Percentiles rank a stretch among this genome's conserved stretches.
Evolutionary conservation across 2,888 invertebrate genomes (phyloP).

Genomic region (Cheilosia urbana): DNA sequence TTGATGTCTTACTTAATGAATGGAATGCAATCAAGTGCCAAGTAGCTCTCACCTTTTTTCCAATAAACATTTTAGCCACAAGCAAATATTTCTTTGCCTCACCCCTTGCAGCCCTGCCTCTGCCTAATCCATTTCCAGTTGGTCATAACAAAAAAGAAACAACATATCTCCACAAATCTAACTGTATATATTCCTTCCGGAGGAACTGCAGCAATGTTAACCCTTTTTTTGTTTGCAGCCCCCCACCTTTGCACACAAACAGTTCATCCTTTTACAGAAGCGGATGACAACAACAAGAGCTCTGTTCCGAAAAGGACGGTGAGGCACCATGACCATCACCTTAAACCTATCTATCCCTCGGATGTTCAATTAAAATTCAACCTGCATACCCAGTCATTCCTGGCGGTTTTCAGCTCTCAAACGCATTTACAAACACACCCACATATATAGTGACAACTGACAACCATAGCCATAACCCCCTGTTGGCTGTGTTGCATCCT

Average conservation of each 20-base stretch:
- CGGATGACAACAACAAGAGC: too few species aligned
- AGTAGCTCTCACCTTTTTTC: slow-evolving; percentile 5
- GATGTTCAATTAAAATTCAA: slow-evolving; percentile 75
- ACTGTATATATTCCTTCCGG: background rate
- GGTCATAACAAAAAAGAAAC: background rate
- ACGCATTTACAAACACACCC: slow-evolving; percentile 37
- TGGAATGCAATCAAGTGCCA: slow-evolving; percentile 14
- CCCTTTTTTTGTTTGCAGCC: background rate
- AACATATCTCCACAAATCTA: slow-evolving; percentile 5
- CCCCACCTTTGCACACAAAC: slow-evolving; percentile 18
- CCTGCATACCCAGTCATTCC: slow-evolving; percentile 67
- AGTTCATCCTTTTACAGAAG: slow-evolving; percentile 1
- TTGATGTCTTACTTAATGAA: slow-evolving; percentile 16
- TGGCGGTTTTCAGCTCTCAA: slow-evolving; percentile 42
- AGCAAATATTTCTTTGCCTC: background rate
- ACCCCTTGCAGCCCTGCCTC: too few species aligned
- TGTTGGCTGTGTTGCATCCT: slow-evolving; percentile 3
- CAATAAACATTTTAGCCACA: slow-evolving; percentile 9
- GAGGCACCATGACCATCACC: background rate
- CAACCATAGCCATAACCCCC: slow-evolving; percentile 17
- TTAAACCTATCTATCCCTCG: slow-evolving; percentile 39
- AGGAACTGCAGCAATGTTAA: background rate
- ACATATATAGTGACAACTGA: slow-evolving; percentile 3
- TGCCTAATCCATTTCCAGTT: too few species aligned
- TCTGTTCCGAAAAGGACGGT: background rate